These are phyloP conservation scores for Drosophila fungiperda DNA, from an alignment of 2,888 invertebrate species.

Conservation along the genomic window DNA sequence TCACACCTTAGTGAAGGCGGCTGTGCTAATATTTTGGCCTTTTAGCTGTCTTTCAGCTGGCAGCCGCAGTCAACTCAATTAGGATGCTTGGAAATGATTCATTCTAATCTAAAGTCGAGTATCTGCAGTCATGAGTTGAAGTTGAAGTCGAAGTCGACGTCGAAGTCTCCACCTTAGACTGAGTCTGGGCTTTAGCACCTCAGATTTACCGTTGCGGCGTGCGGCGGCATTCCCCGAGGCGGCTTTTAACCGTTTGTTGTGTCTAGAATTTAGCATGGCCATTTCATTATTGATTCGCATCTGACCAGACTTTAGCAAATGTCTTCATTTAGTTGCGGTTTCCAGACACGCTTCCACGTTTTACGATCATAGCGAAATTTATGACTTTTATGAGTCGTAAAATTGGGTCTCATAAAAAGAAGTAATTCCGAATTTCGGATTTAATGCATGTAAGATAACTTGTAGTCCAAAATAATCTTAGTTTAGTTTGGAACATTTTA, in stretches of 20 bases:
- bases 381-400: conserved; percentile 30
- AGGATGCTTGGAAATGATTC: conserved; percentile 78
- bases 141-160: conserved; percentile 26
- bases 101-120: conserved; percentile 79
- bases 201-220: conserved; percentile 67
- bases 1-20: conserved; percentile 68
- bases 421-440: neutral
- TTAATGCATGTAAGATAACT: neutral
- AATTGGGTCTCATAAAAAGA: conserved; percentile 15
- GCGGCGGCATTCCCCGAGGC: conserved; percentile 65
- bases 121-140: conserved; percentile 74
- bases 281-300: conserved; percentile 74
- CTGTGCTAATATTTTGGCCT: conserved; percentile 72
- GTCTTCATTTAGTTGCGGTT: conserved; percentile 52
- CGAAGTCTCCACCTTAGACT: conserved; percentile 11
- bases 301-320: conserved; percentile 44
- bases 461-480: neutral
- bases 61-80: conserved; percentile 70
- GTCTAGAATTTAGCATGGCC: conserved; percentile 77
- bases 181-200: conserved; percentile 22
- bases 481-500: neutral
- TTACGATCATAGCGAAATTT: conserved; percentile 30
- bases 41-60: conserved; percentile 48
- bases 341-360: conserved; percentile 26
- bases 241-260: conserved; percentile 59